Evolutionary conservation across 2,888 invertebrate genomes (phyloP).

Genomic region (Drosophila mettleri): DNA sequence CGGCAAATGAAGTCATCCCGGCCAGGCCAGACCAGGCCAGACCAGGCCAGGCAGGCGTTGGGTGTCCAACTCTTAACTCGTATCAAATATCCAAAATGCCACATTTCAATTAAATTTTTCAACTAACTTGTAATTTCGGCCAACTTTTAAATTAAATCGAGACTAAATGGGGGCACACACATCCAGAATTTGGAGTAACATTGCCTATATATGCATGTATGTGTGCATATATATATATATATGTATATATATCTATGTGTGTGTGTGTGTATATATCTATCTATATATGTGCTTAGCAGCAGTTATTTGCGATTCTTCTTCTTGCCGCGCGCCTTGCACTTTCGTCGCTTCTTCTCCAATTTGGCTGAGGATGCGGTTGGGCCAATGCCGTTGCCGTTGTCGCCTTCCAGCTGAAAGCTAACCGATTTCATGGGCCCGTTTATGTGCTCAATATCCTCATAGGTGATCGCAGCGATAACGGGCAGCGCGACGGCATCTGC

Average conservation of each 20-base stretch:
- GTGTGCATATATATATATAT: background rate
- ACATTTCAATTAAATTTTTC: constrained; percentile 20
- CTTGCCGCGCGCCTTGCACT: constrained; percentile 21
- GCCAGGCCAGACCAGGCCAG: no score
- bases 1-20: constrained; percentile 45
- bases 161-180: constrained; percentile 10
- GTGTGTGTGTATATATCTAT: background rate
- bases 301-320: constrained; percentile 32
- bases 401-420: constrained; percentile 10
- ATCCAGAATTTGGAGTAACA: constrained; percentile 2
- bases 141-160: constrained; percentile 20
- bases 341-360: constrained; percentile 12
- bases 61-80: background rate
- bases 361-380: background rate
- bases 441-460: constrained; percentile 31
- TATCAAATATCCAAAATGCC: constrained; percentile 31
- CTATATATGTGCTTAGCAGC: background rate
- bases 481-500: no score
- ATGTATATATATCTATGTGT: background rate
- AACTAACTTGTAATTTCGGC: no score
- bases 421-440: constrained; percentile 7
- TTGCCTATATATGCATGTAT: background rate
- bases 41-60: no score
- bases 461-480: constrained; percentile 30
- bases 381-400: background rate